Base-by-base conservation (phyloP, 2,797 vertebrate genomes). In the Taeniopygia guttata region DNA sequence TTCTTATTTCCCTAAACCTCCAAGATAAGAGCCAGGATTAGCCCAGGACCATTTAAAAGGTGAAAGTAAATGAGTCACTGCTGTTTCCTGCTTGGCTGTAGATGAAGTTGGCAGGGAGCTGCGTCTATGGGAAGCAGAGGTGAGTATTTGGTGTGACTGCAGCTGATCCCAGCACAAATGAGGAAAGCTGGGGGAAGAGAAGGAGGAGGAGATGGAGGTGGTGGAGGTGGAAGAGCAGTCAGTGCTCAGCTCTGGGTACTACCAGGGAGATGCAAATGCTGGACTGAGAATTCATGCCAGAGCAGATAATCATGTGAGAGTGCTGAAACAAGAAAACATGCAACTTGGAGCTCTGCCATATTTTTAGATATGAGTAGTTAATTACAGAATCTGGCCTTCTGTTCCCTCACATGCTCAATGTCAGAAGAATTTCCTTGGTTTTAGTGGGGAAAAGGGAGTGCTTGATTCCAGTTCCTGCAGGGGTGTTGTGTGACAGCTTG, bases 341-440 rank as follows among this genome's bases (percentile, higher is more conserved):
- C 68, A 83, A 90, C 80, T 66, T 81, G 87, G 60, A 60, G 68
- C 63, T 54, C 69, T 43, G 59, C 59, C 62, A 29, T 90, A 81
- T 93, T 87, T 95, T 94, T 89, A 92, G 92, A 27, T 60, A 60
- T 20, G 60, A 84, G 87, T 59, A 66, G 83, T 87, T 95, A 93
- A 94, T 79, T 85, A 56, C 60, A 64, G 78, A 76, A 66, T 66
- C 78, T 87, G 66, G 64, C 87, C 89, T 80, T 68, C 92, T 89
- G 82, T 90, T 93, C 54, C 84, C 79, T 83, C 40, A 1, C 38
- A 62, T 56, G n/a, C 74, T 82, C 45, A 46, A 1, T 48, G 40
- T 18, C 1, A 2, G 42, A 55, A 89, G 72, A 62, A 51, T 64
- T 72, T 75, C 67, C 38, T 87, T 13, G 42, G 2, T 2, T 78